Percentiles rank a stretch among this genome's conserved stretches.
Conservation (phyloP, 2,113 vertebrate genomes). For the Oryzias celebensis region DNA sequence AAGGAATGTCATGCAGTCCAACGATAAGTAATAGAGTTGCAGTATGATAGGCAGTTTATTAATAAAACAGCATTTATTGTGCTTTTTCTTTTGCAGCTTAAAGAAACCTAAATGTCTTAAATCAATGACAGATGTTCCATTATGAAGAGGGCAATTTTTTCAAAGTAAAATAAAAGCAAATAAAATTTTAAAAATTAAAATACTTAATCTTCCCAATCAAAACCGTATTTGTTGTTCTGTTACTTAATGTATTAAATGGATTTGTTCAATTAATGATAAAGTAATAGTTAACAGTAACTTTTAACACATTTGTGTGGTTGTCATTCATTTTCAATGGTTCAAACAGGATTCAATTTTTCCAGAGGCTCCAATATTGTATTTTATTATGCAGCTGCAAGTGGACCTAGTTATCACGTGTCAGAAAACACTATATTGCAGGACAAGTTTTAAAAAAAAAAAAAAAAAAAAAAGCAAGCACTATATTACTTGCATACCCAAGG, state of each 20-base stretch:
- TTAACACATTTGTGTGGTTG: no score
- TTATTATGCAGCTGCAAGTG: constrained; percentile 1
- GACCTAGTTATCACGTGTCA: constrained; percentile 1
- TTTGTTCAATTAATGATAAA: no score
- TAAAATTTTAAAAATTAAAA: no score
- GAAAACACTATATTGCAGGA: background rate
- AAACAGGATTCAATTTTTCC: no score
- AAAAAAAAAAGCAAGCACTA: background rate
- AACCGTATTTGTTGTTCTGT: no score
- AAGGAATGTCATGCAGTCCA: constrained; percentile 23
- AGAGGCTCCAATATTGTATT: background rate
- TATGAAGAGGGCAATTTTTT: background rate
- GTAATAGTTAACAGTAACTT: no score
- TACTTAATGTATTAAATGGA: no score
- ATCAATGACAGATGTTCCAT: constrained; percentile 29
- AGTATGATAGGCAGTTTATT: constrained; percentile 16
- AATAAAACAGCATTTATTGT: constrained; percentile 31
- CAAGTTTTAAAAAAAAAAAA: no score
- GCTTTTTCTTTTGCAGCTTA: constrained; percentile 12
- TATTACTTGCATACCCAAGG: constrained; percentile 17
- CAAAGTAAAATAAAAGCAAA: background rate
- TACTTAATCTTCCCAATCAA: no score
- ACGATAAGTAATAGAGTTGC: constrained; percentile 19
- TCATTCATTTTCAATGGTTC: no score
- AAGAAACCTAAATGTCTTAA: constrained; percentile 23